Conservation (phyloP, 2,797 vertebrate species). For the Arremon aurantiirostris region DNA sequence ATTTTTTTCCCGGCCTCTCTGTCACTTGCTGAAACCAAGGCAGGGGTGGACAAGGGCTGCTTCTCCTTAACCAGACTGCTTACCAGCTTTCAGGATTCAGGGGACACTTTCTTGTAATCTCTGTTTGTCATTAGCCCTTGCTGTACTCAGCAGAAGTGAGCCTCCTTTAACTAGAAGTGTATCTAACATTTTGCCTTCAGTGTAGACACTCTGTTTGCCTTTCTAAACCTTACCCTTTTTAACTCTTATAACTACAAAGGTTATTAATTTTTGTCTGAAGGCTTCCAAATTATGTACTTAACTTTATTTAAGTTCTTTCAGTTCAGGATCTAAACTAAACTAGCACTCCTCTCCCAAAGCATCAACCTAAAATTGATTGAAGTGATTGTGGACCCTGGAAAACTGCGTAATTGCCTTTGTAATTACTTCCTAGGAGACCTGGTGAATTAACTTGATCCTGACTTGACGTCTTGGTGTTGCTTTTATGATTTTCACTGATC, state of each 20-base stretch:
- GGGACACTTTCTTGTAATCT: background rate
- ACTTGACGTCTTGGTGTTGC: background rate
- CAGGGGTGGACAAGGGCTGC: background rate
- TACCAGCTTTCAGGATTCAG: background rate
- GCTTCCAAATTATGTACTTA: background rate
- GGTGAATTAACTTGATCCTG: background rate
- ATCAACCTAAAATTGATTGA: background rate
- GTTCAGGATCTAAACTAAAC: background rate
- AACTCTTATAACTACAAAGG: background rate
- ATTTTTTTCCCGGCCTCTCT: background rate
- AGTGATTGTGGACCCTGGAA: fast-evolving
- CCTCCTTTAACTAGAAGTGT: background rate
- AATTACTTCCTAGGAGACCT: background rate
- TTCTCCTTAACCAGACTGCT: background rate
- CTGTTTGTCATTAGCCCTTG: background rate
- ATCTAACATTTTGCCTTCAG: background rate
- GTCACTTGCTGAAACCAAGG: background rate
- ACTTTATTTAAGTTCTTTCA: background rate
- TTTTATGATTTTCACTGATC: background rate
- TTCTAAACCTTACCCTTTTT: background rate
- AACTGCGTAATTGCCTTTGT: background rate
- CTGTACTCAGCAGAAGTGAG: background rate
- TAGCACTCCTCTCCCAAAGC: background rate
- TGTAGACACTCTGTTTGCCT: background rate
- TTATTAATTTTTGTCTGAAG: background rate